Percentiles rank a stretch among this genome's conserved stretches.
These are phyloP conservation scores for Ceratoteleas bidentatus DNA, from an alignment of 1,140 invertebrate genomes.

Conservation along the genomic window DNA sequence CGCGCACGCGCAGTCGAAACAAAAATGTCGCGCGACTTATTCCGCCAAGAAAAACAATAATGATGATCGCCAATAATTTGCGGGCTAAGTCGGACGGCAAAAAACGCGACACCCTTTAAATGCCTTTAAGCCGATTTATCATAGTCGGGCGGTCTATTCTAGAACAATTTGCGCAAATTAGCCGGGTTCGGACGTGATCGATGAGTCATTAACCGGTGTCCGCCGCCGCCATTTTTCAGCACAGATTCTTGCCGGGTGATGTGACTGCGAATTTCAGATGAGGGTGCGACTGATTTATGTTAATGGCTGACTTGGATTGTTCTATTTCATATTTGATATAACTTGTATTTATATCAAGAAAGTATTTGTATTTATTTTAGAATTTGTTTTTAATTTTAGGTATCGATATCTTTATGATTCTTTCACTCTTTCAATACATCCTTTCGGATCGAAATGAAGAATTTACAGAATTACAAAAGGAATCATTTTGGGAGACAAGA, in stretches of 20 bases:
- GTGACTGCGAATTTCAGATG: too few species aligned
- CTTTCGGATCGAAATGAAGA: too few species aligned
- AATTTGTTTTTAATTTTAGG: too few species aligned
- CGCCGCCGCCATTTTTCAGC: neutral
- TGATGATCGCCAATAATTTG: conserved; percentile 28
- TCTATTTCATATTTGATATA: too few species aligned
- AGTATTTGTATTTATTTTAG: too few species aligned
- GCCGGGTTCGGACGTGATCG: conserved; percentile 13
- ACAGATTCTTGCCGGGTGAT: neutral
- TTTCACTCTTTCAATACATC: too few species aligned
- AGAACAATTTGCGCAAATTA: conserved; percentile 37
- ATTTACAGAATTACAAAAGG: too few species aligned
- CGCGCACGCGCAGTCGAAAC: conserved; percentile 15
- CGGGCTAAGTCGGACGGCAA: neutral
- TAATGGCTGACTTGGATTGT: neutral
- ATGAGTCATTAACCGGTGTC: conserved; percentile 23
- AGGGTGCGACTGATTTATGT: neutral
- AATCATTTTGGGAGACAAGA: too few species aligned
- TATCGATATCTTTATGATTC: too few species aligned
- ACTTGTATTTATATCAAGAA: too few species aligned
- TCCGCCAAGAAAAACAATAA: conserved; percentile 2
- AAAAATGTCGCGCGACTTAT: conserved; percentile 26
- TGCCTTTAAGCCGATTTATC: conserved; percentile 23
- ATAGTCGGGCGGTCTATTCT: conserved; percentile 29
- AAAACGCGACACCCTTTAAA: conserved; percentile 2